A percentile compares a stretch with the other conserved stretches of the same genome.
Conservation (phyloP, 2,888 invertebrate species). For the Nycteola revayana region DNA sequence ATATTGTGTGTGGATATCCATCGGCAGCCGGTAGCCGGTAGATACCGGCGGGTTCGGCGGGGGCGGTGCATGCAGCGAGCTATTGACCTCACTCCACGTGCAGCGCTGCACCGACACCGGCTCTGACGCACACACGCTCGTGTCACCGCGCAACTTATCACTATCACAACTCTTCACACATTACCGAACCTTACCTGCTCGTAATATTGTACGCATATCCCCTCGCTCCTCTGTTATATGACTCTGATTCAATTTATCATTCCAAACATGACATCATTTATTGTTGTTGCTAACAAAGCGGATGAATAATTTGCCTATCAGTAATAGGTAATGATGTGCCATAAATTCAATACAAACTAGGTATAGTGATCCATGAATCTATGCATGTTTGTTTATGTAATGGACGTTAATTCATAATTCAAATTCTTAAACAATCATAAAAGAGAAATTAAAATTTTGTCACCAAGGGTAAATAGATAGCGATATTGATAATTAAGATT, state of each 20-base stretch:
- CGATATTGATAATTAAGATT: constrained; percentile 36
- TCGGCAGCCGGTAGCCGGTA: no score
- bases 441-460: no score
- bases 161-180: not conserved
- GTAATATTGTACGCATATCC: constrained; percentile 9
- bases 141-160: constrained; percentile 4
- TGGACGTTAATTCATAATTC: no score
- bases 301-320: constrained; percentile 14
- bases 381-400: no score
- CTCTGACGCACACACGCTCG: constrained; percentile 16
- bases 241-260: constrained; percentile 11
- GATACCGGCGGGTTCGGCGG: not conserved
- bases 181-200: constrained; percentile 1
- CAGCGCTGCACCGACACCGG: constrained; percentile 37
- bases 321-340: no score
- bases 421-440: no score
- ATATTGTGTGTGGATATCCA: no score
- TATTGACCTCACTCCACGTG: constrained; percentile 69
- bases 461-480: constrained; percentile 46
- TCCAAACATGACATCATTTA: constrained; percentile 29
- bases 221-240: constrained; percentile 10
- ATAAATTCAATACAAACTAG: no score
- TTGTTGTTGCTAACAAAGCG: constrained; percentile 12
- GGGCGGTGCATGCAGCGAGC: constrained; percentile 47
- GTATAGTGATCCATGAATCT: no score